These are phyloP conservation scores for Dysidea cf. avara DNA, from an alignment of 37 sponge, comb jelly and placozoan genomes.

Conservation along the genomic window DNA sequence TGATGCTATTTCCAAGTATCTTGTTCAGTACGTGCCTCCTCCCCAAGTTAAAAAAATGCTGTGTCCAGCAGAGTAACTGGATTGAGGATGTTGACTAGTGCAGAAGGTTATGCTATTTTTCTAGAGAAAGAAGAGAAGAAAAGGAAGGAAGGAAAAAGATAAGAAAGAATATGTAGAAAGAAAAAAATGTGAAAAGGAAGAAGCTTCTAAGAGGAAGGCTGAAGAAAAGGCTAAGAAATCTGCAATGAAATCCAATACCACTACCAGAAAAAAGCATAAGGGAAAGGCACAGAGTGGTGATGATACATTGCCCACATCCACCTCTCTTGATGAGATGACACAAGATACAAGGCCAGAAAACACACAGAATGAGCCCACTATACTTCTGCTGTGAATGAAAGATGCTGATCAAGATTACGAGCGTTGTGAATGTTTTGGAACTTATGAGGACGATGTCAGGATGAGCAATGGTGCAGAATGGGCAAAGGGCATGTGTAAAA, in stretches of 20 bases:
- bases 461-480: constrained; percentile 27
- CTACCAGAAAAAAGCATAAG: not conserved
- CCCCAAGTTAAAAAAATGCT: too few species aligned
- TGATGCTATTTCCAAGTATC: too few species aligned
- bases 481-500: constrained; percentile 16
- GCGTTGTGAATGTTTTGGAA: too few species aligned
- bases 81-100: constrained; percentile 1
- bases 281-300: too few species aligned
- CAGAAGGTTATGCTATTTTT: not conserved
- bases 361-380: too few species aligned
- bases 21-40: too few species aligned
- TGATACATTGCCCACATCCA: not conserved
- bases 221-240: not conserved
- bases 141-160: constrained; percentile 1
- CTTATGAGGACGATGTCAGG: constrained; percentile 18
- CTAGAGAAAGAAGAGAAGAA: constrained; percentile 6
- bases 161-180: constrained; percentile 6
- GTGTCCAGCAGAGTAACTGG: too few species aligned
- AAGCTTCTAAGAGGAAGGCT: too few species aligned
- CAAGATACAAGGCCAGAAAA: not conserved
- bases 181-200: constrained; percentile 10
- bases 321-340: not conserved
- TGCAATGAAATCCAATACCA: not conserved
- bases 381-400: too few species aligned
- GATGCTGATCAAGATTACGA: too few species aligned